Evolutionary conservation across 2,113 vertebrate species (phyloP), one percentile per base, ranked within the genome.

Genomic region (Dipodomys spectabilis): DNA sequence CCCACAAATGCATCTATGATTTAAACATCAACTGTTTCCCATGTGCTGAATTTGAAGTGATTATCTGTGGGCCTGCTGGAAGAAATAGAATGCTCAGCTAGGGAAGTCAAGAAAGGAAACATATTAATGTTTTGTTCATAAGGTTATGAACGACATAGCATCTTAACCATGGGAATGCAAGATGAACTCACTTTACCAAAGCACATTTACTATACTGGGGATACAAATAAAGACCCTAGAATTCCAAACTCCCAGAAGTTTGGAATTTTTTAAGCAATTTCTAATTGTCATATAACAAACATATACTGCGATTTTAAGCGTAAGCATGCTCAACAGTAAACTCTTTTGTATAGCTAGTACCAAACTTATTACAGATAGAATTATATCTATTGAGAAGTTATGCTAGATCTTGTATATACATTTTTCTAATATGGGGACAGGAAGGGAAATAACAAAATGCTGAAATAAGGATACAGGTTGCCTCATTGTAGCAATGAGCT

Each of bases 51-150:
- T 86, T 75, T 92, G 91, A 82, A 86, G 93, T 79, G 45, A 86
- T 93, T 92, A 82, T 71, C 67, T 30, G 5, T 27, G 9, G 27
- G 92, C 83, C 82, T 81, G 57, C 57, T 88, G 80, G 79, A 93
- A 39, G 64, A 92, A 86, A 86, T 90, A 82, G 87, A 92, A 94
- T 94, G 79, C 16, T 91, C 77, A 90, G 68, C 85, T 69, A 91
- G 69, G 86, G 68, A 96, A 96, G 88, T 71, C 72, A 96, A 62
- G 67, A 71, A 81, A 95, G 82, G 44, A 93, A 94, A 77, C 94
- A 62, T 72, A 82, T 62, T 73, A 80, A 71, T 87, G 77, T 89
- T 96, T 89, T 86, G 45, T 32, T 80, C 83, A 90, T 81, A 88
- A 87, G 30, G 62, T 82, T 88, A 57, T 57, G 49, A 94, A 64